phyloP scores from a whole-genome alignment of 2,888 invertebrate species.

The Lepidochrysops patricia region DNA sequence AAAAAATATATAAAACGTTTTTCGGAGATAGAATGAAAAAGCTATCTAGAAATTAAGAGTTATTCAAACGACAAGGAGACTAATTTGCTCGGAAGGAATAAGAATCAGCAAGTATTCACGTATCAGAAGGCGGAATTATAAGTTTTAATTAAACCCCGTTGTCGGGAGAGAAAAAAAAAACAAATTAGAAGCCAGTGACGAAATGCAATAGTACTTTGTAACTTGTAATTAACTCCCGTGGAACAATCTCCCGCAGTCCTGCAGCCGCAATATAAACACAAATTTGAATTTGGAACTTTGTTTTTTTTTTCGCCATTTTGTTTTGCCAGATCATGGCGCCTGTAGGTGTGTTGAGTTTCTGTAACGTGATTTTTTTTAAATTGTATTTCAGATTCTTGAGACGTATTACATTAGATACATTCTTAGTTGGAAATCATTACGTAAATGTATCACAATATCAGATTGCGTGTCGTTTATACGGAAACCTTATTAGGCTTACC shows the following conservation, averaged over 20 bases:
- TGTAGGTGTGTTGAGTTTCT: not conserved
- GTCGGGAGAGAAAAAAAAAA: constrained; percentile 18
- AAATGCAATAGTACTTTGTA: constrained; percentile 30
- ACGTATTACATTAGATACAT: too few relatives aligned
- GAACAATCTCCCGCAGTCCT: constrained; percentile 29
- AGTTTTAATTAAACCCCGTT: constrained; percentile 20
- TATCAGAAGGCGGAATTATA: constrained; percentile 14
- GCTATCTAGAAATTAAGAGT: not conserved
- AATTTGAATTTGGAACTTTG: constrained; percentile 12
- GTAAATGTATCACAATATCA: not conserved
- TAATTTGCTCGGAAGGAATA: constrained; percentile 1
- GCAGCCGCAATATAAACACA: constrained; percentile 16
- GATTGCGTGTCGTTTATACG: not conserved
- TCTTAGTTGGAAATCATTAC: too few relatives aligned
- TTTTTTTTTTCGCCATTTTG: constrained; percentile 1
- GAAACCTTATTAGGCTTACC: not conserved
- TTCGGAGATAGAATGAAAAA: not conserved
- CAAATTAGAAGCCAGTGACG: constrained; percentile 22
- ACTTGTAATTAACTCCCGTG: constrained; percentile 41
- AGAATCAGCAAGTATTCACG: constrained; percentile 9
- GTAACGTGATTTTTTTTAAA: not conserved
- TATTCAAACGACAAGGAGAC: not conserved
- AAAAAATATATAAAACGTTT: not conserved
- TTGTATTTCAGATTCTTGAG: too few relatives aligned
- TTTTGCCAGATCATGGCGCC: not conserved